Evolutionary conservation across 2,888 invertebrate genomes (phyloP).

Genomic region (Oligia strigilis): DNA sequence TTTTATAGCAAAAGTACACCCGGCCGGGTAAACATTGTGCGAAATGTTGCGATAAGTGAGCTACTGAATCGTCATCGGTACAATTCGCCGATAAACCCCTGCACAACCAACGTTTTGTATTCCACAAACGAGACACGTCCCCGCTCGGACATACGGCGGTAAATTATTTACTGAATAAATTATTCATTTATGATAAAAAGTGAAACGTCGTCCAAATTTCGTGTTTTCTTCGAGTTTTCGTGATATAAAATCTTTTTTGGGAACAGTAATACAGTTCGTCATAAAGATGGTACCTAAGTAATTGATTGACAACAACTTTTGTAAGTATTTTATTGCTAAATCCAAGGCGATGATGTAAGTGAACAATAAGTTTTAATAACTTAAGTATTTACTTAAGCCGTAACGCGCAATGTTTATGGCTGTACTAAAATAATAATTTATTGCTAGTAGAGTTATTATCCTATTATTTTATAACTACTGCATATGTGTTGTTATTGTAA

Average conservation of each 20-base stretch:
- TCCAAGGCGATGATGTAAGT: conserved; percentile 20
- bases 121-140: conserved; percentile 49
- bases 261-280: conserved; percentile 10
- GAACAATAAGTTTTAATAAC: conserved; percentile 42
- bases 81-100: conserved; percentile 51
- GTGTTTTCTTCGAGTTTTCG: conserved; percentile 60
- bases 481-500: conserved; percentile 20
- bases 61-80: conserved; percentile 64
- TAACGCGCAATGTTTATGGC: conserved; percentile 40
- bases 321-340: conserved; percentile 11
- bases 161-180: conserved; percentile 61
- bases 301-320: conserved; percentile 16
- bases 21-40: conserved; percentile 76
- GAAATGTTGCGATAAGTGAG: conserved; percentile 79
- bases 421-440: conserved; percentile 45
- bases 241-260: conserved; percentile 25
- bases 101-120: conserved; percentile 38
- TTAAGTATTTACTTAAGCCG: conserved; percentile 31
- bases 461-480: conserved; percentile 42
- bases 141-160: conserved; percentile 53
- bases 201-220: conserved; percentile 69
- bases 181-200: conserved; percentile 79
- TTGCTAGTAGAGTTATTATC: conserved; percentile 39
- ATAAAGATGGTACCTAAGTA: conserved; percentile 41
- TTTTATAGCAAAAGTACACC: conserved; percentile 82